Evolutionary conservation across 2,797 vertebrate genomes (phyloP).

Genomic region (Scarus forsteni): DNA sequence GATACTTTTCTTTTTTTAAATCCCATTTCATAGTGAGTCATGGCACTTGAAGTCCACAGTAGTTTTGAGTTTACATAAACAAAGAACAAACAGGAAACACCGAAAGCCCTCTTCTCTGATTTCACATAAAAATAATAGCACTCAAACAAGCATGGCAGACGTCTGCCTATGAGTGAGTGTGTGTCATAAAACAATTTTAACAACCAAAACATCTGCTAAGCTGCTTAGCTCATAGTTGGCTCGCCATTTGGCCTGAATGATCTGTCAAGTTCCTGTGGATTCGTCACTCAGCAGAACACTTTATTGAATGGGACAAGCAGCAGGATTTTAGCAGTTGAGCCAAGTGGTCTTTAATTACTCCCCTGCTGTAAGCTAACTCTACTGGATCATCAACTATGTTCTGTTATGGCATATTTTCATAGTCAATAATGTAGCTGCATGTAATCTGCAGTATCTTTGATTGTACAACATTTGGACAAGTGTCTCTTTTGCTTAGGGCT

Average conservation of each 20-base stretch:
- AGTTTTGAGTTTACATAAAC: slow-evolving; percentile 25
- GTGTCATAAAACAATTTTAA: slow-evolving; percentile 52
- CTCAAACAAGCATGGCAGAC: slow-evolving; percentile 17
- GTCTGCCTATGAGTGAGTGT: slow-evolving; percentile 35
- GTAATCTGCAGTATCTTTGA: not conserved
- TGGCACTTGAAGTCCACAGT: slow-evolving; percentile 4
- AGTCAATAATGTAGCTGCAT: not conserved
- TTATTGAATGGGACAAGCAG: slow-evolving; percentile 49
- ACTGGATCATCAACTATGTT: slow-evolving; percentile 17
- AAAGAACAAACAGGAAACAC: slow-evolving; percentile 1
- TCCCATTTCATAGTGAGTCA: slow-evolving; percentile 33
- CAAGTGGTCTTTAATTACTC: slow-evolving; percentile 26
- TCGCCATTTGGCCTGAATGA: slow-evolving; percentile 36
- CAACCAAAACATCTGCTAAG: slow-evolving; percentile 64
- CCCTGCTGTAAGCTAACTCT: slow-evolving; percentile 5
- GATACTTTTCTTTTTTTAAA: slow-evolving; percentile 27
- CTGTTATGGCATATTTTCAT: slow-evolving; percentile 5
- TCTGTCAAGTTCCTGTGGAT: slow-evolving; percentile 59
- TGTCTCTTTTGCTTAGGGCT: not conserved
- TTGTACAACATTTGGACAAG: slow-evolving; percentile 4
- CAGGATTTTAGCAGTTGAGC: slow-evolving; percentile 14
- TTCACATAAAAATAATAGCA: slow-evolving; percentile 29
- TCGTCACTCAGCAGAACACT: slow-evolving; percentile 60
- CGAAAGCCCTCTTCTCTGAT: not conserved
- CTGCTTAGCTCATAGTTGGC: slow-evolving; percentile 56